Percentiles rank a stretch among this genome's conserved stretches.
phyloP scores from a whole-genome alignment of 2,113 vertebrate genomes.

The Motacilla alba region DNA sequence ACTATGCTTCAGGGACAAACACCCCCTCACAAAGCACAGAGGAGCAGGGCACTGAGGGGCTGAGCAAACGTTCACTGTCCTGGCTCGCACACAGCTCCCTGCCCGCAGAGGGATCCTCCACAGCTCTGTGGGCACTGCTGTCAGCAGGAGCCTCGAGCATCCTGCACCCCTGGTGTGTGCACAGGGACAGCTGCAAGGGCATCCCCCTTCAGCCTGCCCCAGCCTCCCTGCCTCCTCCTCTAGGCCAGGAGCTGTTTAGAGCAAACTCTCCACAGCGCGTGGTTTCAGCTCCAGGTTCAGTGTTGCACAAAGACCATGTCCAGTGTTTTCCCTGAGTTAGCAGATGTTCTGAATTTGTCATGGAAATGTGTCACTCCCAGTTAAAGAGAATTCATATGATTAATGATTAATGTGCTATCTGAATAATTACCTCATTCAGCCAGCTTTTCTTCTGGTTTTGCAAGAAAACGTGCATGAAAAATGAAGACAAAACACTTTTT shows the following conservation, averaged over 20 bases:
- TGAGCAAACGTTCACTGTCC: fast-evolving
- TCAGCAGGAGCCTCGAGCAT: background rate
- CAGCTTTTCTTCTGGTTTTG: background rate
- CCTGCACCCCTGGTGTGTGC: background rate
- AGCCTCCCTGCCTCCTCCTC: background rate
- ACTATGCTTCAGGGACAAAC: background rate
- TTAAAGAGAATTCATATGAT: background rate
- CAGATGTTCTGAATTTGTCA: background rate
- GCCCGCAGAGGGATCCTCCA: fast-evolving
- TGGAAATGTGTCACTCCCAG: background rate
- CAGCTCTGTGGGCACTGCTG: background rate
- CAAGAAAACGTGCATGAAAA: background rate
- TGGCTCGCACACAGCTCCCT: background rate
- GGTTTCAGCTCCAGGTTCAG: background rate
- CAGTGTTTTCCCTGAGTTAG: background rate
- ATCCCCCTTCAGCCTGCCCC: fast-evolving
- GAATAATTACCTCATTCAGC: background rate
- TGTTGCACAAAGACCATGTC: background rate
- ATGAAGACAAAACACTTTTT: background rate
- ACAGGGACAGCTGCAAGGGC: background rate
- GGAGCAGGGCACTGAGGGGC: background rate
- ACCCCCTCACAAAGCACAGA: background rate
- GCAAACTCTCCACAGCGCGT: fast-evolving
- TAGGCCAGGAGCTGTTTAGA: background rate
- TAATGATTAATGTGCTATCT: slow-evolving; percentile 3